Percentiles rank a stretch among this genome's conserved stretches.
Conservation (phyloP, 2,797 vertebrate genomes). For the Muscicapa comitata region DNA sequence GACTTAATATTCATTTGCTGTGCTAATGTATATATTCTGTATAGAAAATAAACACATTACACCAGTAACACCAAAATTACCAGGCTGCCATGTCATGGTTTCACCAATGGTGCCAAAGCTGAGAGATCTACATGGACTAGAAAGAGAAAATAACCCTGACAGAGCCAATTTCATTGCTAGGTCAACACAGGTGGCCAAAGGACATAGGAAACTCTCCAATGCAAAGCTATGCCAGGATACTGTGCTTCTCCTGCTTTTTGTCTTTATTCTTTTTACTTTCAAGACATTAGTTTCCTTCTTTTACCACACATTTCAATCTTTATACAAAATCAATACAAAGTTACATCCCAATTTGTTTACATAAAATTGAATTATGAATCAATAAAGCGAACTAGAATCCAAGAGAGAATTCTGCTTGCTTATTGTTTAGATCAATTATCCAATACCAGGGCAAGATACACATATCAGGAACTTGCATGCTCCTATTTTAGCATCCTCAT, state of each 20-base stretch:
- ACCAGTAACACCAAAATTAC: not conserved
- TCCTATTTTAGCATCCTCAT: not conserved
- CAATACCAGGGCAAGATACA: not conserved
- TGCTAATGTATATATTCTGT: not conserved
- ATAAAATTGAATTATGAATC: not conserved
- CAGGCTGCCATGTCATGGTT: accelerated
- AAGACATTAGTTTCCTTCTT: not conserved
- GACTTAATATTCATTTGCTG: not conserved
- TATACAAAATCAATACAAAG: not conserved
- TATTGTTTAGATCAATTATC: not conserved
- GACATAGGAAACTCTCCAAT: not conserved
- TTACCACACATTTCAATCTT: not conserved
- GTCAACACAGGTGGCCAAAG: not conserved
- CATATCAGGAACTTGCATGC: accelerated
- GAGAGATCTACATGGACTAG: not conserved
- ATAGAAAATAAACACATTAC: no score
- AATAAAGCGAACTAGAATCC: not conserved
- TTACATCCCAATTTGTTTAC: not conserved
- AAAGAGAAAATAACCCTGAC: not conserved
- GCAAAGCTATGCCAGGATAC: not conserved
- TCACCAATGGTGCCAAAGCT: not conserved
- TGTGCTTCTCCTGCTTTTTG: not conserved
- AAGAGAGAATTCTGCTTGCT: not conserved
- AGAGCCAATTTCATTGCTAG: not conserved
- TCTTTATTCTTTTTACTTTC: not conserved